Base-by-base conservation (phyloP, 92 coral and sea anemone species). In the Bergia puertoricense region DNA sequence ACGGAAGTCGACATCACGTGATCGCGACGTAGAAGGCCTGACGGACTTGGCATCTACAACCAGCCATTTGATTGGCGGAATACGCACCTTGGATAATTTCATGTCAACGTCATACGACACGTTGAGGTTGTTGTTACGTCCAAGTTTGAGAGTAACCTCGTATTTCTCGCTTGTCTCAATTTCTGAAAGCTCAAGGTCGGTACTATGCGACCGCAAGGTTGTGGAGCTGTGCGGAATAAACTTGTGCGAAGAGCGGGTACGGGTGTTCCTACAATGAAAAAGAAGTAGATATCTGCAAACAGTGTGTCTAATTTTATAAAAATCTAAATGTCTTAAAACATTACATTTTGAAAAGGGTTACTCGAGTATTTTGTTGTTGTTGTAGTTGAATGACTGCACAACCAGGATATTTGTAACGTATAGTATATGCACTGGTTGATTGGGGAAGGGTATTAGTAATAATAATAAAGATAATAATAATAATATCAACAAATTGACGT, bases 41-140 rank as follows among this genome's bases (percentile, higher is more conserved):
- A 92, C 90, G 10, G 91, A 42, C 68, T 94, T 94, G 81, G 93
- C 90, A 48, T 93, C 93, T 22, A 89, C 94, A 4, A 89, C 94
- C 18, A 92, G 91, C 97, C 97, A 94, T 68, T 86, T 92, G 48
- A 94, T 91, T 0, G 95, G 94, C 40, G 95, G 95, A 77, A 91
- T 93, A 68, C 91, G 91, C 80, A 91, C 90, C 42, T 88, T 74
- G 57, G 86, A 43, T 76, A 94, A 91, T 22, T 85, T 66, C 91
- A 86, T 67, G 44, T 94, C 68, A 18, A 67, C 85, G 88, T 94
- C 92, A 69, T 82, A 88, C 2, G 86, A 74, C 18, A 93, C 74
- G 51, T 81, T 87, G 15, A 89, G 73, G 71, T 74, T 81, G 88
- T 87, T 90, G 59, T 92, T 86, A 65, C 85, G 92, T 73, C 91